Evolutionary conservation across 2,888 invertebrate genomes (phyloP).

Genomic region (Mimachlamys varia): DNA sequence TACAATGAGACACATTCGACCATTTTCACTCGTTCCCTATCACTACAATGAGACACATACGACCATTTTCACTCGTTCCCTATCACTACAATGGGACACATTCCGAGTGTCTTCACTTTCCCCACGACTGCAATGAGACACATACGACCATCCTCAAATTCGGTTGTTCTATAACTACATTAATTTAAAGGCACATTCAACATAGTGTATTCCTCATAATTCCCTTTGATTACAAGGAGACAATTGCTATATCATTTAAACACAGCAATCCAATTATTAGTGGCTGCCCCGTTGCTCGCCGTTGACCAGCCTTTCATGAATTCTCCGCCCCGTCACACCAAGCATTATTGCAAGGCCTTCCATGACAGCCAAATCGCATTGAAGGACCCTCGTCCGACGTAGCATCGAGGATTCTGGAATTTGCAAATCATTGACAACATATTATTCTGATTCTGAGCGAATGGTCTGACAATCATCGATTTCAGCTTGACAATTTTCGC

Average conservation of each 20-base stretch:
- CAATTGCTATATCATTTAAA: background rate
- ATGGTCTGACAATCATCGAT: background rate
- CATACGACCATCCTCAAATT: too few relatives aligned
- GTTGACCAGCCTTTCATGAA: background rate
- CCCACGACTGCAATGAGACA: too few relatives aligned
- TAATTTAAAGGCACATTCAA: background rate
- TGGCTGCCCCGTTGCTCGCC: background rate
- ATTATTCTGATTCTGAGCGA: background rate
- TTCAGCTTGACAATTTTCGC: background rate
- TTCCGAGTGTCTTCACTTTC: too few relatives aligned
- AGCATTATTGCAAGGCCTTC: background rate
- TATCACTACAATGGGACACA: too few relatives aligned
- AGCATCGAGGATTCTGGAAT: background rate
- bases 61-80: too few relatives aligned
- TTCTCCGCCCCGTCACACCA: background rate
- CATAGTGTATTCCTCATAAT: background rate
- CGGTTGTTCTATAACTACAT: too few relatives aligned
- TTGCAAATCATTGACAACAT: conserved; percentile 3
- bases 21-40: too few relatives aligned
- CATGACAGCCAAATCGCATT: background rate
- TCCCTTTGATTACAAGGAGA: too few relatives aligned
- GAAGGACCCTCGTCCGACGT: background rate
- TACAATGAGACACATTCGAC: too few relatives aligned
- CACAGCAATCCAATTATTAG: background rate
- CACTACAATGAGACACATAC: too few relatives aligned